Conservation (phyloP, 2,113 vertebrate species). For the Panthera uncia region DNA sequence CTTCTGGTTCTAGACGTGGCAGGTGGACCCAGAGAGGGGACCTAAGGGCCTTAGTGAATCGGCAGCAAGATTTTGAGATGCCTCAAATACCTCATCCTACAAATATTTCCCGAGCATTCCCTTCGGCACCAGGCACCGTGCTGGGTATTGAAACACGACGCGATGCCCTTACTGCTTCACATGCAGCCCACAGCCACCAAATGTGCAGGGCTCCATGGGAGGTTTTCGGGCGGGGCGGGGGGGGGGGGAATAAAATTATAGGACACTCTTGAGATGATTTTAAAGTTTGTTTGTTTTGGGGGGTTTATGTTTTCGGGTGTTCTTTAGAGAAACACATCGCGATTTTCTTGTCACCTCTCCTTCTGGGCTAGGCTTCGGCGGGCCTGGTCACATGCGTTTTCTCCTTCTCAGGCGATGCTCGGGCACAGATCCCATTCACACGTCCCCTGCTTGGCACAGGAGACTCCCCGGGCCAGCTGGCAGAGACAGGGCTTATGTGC, state of each 20-base stretch:
- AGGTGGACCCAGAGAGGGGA: not conserved
- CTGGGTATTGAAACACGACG: not conserved
- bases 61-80: not conserved
- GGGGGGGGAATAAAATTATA: not conserved
- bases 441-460: slow-evolving; percentile 35
- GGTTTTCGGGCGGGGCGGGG: not conserved
- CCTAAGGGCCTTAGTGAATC: not conserved
- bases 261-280: not conserved
- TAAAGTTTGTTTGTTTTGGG: not conserved
- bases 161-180: not conserved
- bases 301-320: not conserved
- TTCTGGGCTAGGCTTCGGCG: not conserved
- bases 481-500: slow-evolving; percentile 14
- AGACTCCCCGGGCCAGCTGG: slow-evolving; percentile 61
- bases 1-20: not conserved
- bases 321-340: not conserved
- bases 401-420: not conserved
- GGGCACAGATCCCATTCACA: slow-evolving; percentile 56
- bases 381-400: not conserved
- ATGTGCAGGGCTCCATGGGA: not conserved
- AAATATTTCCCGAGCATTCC: too few relatives aligned
- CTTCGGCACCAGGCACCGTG: rapidly evolving
- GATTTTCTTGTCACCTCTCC: not conserved
- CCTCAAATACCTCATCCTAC: not conserved
- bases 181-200: not conserved